phyloP scores from a whole-genome alignment of 1,140 invertebrate species.

The Meloidogyne exigua region DNA sequence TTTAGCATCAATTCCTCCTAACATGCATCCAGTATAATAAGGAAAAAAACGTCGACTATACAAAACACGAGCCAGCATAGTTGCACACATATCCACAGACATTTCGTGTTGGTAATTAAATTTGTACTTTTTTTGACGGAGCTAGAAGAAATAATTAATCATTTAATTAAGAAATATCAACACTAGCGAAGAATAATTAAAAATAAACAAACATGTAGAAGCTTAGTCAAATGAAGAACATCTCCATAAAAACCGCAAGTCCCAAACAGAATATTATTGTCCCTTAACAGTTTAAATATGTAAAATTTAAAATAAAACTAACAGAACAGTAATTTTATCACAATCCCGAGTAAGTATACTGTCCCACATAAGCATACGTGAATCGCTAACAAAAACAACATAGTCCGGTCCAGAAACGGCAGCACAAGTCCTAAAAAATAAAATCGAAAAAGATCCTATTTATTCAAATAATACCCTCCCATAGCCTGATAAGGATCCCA shows the following conservation, averaged over 20 bases:
- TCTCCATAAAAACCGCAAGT: conserved; percentile 95
- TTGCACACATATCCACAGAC: conserved; percentile 84
- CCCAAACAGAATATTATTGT: conserved; percentile 79
- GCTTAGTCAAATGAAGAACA: conserved; percentile 82
- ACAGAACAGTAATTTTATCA: conserved; percentile 68
- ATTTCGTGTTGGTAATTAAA: conserved; percentile 92
- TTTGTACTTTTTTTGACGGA: conserved; percentile 71
- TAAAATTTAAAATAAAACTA: conserved; percentile 42
- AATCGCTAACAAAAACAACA: conserved; percentile 83
- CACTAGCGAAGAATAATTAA: not conserved
- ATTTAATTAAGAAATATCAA: too few relatives aligned
- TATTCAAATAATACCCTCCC: conserved; percentile 47
- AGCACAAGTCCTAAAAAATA: conserved; percentile 64
- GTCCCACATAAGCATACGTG: conserved; percentile 78
- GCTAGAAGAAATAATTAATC: conserved; percentile 31
- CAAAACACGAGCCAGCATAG: conserved; percentile 90
- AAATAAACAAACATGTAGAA: conserved; percentile 70
- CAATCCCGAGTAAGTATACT: conserved; percentile 85
- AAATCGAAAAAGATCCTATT: not conserved
- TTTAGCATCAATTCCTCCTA: conserved; percentile 77
- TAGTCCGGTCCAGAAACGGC: conserved; percentile 90
- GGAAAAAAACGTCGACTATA: conserved; percentile 98
- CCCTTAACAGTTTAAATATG: not conserved
- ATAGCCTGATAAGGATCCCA: conserved; percentile 59
- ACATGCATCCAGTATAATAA: conserved; percentile 90